Conservation (phyloP, 2,113 vertebrate species). For the Bambusicola thoracicus region DNA sequence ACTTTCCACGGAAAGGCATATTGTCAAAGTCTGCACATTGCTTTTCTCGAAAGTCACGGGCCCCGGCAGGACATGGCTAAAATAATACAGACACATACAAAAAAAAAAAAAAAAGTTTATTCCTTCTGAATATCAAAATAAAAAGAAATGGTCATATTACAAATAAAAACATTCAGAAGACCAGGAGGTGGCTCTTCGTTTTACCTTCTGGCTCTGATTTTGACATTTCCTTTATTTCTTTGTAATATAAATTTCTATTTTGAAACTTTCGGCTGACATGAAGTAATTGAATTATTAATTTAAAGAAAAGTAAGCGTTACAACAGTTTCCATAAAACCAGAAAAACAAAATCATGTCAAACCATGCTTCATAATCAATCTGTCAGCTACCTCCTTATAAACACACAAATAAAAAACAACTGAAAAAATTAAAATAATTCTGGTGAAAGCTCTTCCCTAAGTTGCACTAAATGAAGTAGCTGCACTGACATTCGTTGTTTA, state of each 20-base stretch:
- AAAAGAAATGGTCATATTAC: not conserved
- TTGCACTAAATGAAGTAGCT: not conserved
- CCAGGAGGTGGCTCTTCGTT: not conserved
- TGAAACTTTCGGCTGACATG: constrained; percentile 8
- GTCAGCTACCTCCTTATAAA: constrained; percentile 54
- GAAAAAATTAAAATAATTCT: constrained; percentile 37
- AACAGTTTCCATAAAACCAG: constrained; percentile 45
- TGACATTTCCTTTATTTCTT: constrained; percentile 28
- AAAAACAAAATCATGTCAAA: constrained; percentile 27
- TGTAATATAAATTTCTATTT: constrained; percentile 12
- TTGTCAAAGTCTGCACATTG: constrained; percentile 97
- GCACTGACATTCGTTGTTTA: constrained; percentile 1
- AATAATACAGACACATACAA: constrained; percentile 51
- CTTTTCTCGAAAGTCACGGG: constrained; percentile 96
- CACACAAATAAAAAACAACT: constrained; percentile 35
- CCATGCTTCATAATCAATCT: constrained; percentile 29
- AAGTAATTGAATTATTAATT: constrained; percentile 56
- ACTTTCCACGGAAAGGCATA: constrained; percentile 97
- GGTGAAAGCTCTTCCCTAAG: not conserved
- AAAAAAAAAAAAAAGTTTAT: constrained; percentile 29
- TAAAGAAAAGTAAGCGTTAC: constrained; percentile 60
- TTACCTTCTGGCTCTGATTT: not conserved
- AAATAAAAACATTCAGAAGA: constrained; percentile 7
- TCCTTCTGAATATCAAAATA: constrained; percentile 37
- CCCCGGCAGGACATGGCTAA: constrained; percentile 88